phyloP scores from a whole-genome alignment of 2,888 invertebrate genomes.

The Polyommatus iphigenia region DNA sequence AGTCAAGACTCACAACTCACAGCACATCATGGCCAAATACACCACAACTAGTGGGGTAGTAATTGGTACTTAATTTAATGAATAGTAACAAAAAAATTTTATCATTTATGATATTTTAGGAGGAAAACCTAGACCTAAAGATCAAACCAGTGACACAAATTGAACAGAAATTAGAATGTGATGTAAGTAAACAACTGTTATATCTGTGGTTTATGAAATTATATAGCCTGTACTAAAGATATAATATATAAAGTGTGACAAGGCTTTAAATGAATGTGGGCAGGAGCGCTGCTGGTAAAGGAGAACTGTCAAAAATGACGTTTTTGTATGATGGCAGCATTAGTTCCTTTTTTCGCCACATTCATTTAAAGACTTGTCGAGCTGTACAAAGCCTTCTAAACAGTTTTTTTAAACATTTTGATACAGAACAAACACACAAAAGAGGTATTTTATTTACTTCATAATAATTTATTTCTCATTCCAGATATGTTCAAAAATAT shows the following conservation, averaged over 20 bases:
- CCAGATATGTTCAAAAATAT: conserved; percentile 63
- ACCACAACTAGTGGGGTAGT: background rate
- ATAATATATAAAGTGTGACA: too few species aligned
- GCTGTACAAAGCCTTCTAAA: too few species aligned
- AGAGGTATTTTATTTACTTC: too few species aligned
- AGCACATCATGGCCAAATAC: background rate
- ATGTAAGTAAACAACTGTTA: conserved; percentile 3
- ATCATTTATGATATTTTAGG: conserved; percentile 13
- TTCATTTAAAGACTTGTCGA: too few species aligned
- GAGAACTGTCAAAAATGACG: too few species aligned
- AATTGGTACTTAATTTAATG: background rate
- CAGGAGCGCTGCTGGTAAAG: too few species aligned
- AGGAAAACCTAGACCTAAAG: background rate
- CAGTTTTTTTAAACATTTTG: too few species aligned
- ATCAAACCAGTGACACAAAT: background rate
- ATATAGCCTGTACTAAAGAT: background rate
- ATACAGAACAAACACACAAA: too few species aligned
- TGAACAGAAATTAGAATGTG: conserved; percentile 39
- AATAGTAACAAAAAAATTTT: background rate
- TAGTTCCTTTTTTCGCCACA: too few species aligned
- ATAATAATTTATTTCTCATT: conserved; percentile 36
- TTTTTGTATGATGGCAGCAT: too few species aligned
- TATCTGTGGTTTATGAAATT: background rate
- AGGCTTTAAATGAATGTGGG: too few species aligned
- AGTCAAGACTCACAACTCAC: too few species aligned